phyloP scores from a whole-genome alignment of 2,113 vertebrate genomes.

The Mola mola region DNA sequence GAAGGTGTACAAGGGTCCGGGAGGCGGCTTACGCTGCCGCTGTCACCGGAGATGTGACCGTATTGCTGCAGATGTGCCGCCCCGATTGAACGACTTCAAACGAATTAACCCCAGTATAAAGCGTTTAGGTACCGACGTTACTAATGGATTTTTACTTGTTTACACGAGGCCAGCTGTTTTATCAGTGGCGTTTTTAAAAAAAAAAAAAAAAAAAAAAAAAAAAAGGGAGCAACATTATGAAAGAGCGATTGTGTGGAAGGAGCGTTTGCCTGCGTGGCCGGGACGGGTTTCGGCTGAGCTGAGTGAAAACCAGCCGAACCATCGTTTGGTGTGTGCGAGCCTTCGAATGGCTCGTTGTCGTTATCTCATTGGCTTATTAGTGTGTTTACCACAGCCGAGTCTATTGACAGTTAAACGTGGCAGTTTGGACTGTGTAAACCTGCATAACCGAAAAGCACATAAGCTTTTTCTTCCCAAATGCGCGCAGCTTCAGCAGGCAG shows the following conservation, averaged over 20 bases:
- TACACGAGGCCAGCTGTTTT: no score
- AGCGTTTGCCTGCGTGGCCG: conserved; percentile 62
- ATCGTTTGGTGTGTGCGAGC: no score
- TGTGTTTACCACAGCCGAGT: neutral
- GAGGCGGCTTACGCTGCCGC: conserved; percentile 15
- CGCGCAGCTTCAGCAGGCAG: neutral
- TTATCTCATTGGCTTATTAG: no score
- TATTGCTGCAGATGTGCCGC: neutral
- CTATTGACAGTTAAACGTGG: conserved; percentile 22
- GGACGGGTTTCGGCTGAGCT: neutral
- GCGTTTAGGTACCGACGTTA: neutral
- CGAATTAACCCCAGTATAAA: no score
- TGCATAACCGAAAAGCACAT: no score
- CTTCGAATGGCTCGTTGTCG: no score
- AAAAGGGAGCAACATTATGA: conserved; percentile 40
- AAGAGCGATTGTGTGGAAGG: conserved; percentile 65
- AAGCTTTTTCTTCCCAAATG: no score
- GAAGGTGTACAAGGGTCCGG: conserved; percentile 46
- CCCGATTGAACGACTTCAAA: no score
- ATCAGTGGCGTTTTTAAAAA: no score
- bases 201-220: no score
- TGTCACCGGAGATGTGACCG: neutral
- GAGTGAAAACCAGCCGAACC: no score
- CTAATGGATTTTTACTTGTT: no score
- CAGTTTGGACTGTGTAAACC: conserved; percentile 3